Evolutionary conservation across 2,113 vertebrate genomes (phyloP).

Genomic region (Apeltes quadracus): DNA sequence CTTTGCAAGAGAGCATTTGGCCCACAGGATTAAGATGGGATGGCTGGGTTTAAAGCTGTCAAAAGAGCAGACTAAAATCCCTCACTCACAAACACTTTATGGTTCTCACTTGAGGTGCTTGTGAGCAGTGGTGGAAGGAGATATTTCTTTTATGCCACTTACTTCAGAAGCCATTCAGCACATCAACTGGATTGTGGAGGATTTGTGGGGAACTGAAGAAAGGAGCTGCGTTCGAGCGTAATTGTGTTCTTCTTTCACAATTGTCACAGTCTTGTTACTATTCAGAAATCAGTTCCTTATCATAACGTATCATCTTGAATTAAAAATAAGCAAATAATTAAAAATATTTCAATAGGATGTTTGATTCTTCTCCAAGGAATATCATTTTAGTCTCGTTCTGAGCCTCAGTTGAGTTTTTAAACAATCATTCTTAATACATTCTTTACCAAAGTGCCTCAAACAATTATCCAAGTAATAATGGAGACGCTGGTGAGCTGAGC

Average conservation of each 20-base stretch:
- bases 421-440: conserved; percentile 9
- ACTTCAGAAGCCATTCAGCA: conserved; percentile 74
- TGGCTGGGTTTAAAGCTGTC: conserved; percentile 80
- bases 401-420: conserved; percentile 1
- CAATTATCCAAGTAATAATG: not conserved
- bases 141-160: conserved; percentile 79
- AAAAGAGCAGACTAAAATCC: conserved; percentile 79
- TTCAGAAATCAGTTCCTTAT: not conserved
- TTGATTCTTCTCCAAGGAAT: conserved; percentile 3
- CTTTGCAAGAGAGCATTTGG: conserved; percentile 76
- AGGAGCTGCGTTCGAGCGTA: conserved; percentile 46
- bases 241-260: conserved; percentile 26
- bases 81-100: conserved; percentile 79
- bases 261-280: conserved; percentile 23
- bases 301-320: not conserved
- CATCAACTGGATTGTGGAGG: conserved; percentile 73
- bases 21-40: conserved; percentile 80
- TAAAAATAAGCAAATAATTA: not conserved
- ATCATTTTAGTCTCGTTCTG: conserved; percentile 19
- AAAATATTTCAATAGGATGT: not conserved
- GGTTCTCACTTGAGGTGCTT: conserved; percentile 74
- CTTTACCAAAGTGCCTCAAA: not conserved
- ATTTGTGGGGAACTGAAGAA: conserved; percentile 62
- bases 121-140: conserved; percentile 74
- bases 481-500: not conserved